Percentiles rank a stretch among this genome's conserved stretches.
These are phyloP conservation scores for Limnothrissa miodon DNA, from an alignment of 2,113 vertebrate genomes.

Conservation along the genomic window DNA sequence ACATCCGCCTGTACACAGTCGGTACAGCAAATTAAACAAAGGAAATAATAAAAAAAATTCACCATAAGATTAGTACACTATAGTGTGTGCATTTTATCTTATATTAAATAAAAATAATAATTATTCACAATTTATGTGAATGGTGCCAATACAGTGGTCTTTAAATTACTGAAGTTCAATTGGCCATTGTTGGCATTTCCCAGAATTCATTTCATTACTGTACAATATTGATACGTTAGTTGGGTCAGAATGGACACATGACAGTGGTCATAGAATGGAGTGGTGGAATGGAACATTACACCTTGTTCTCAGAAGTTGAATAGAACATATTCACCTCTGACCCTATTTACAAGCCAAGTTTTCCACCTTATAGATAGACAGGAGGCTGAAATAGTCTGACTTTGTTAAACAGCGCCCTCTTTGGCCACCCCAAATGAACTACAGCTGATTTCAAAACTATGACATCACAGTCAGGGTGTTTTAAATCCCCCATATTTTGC, in stretches of 20 bases:
- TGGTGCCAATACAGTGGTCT: background rate
- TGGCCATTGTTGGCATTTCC: background rate
- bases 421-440: no score
- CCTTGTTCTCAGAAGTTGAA: no score
- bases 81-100: background rate
- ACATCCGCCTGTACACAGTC: background rate
- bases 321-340: no score
- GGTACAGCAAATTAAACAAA: background rate
- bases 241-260: background rate
- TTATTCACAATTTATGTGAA: background rate
- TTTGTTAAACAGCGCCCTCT: no score
- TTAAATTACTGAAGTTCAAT: background rate
- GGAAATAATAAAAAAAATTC: background rate
- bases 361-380: no score
- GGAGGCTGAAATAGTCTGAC: no score
- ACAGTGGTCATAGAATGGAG: no score
- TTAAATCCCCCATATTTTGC: no score
- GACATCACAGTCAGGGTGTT: no score
- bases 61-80: background rate
- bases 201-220: constrained; percentile 24
- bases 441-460: no score
- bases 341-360: no score
- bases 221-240: background rate
- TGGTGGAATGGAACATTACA: no score
- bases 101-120: background rate